Base-by-base conservation (phyloP, 2,797 vertebrate species). In the Amphiprion clarkii region DNA sequence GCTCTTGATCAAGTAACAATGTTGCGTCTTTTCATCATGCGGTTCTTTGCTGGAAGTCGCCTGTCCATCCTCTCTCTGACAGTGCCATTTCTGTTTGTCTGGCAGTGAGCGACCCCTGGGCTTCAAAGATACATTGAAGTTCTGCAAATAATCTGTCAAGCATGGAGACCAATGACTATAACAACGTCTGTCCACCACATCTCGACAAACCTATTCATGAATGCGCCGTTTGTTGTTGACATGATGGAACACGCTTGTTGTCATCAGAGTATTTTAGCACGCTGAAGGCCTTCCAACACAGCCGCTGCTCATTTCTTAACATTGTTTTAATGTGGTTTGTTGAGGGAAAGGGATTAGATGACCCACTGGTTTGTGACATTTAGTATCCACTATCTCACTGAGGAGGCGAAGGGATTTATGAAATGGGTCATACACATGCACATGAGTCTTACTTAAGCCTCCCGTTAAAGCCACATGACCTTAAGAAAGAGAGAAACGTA, bases 141-240 rank as follows among this genome's bases (percentile, higher is more conserved):
- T 90, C 84, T 83, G 89, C 91, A 91, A 93, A 93, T 89, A 93
- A 93, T 91, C 91, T 93, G 93, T 92, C 93, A 92, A 65, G 68
- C 69, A 77, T 16, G 36, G 67, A 83, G 85, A 82, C 89, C 90
- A 75, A 64, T 39, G 71, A 78, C 82, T 83, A 77, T 21, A 78
- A 77, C 85, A 85, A 84, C 86, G 86, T 92, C 88, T 96, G 95
- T 70, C 96, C 96, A 0, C 88, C 96, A 81, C 96, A 95, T 93
- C 91, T 96, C 82, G 94, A 95, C 88, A 95, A 96, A 90, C 94
- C 96, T 65, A 95, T 96, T 92, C 96, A 95, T 0, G 95, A 96
- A 77, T 94, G 95, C 90, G 91, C 88, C 42, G 94, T 97, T 91
- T 92, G 71, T 97, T 97, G 95, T 96, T 9, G 96, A 96, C 94